Conservation (phyloP, 1,140 invertebrate species). For the Bombus polaris region DNA sequence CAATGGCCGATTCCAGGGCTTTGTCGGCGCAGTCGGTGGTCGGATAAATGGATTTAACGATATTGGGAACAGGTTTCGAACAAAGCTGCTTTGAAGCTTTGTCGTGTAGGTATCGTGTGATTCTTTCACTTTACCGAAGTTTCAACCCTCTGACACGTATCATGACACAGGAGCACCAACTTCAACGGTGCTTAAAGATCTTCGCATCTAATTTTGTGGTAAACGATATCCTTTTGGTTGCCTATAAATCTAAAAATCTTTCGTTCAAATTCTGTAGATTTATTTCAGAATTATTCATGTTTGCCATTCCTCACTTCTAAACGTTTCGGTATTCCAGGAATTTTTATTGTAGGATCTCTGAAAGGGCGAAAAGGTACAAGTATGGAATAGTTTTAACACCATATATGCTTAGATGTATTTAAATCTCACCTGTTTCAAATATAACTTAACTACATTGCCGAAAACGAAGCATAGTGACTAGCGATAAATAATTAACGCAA, state of each 20-base stretch:
- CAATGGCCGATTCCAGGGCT: constrained; percentile 5
- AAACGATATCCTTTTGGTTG: neutral
- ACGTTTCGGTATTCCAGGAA: too few species aligned
- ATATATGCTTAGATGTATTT: too few species aligned
- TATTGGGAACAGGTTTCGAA: neutral
- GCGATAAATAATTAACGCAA: too few species aligned
- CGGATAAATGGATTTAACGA: constrained; percentile 25
- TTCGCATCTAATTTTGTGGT: neutral
- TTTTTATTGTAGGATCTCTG: too few species aligned
- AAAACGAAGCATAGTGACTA: too few species aligned
- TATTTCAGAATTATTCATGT: too few species aligned
- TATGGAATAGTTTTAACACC: too few species aligned
- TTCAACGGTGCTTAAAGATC: neutral
- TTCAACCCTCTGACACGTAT: neutral
- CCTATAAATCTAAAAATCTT: neutral
- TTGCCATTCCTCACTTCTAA: too few species aligned
- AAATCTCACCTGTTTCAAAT: too few species aligned
- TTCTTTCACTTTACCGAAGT: constrained; percentile 2
- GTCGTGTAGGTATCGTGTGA: neutral
- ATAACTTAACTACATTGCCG: too few species aligned
- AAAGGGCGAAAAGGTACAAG: too few species aligned
- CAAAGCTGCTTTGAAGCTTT: constrained; percentile 20
- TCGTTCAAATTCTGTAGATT: neutral
- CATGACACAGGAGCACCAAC: neutral
- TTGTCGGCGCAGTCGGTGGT: neutral